Conservation (phyloP, 2,113 vertebrate genomes). For the Alethe diademata region DNA sequence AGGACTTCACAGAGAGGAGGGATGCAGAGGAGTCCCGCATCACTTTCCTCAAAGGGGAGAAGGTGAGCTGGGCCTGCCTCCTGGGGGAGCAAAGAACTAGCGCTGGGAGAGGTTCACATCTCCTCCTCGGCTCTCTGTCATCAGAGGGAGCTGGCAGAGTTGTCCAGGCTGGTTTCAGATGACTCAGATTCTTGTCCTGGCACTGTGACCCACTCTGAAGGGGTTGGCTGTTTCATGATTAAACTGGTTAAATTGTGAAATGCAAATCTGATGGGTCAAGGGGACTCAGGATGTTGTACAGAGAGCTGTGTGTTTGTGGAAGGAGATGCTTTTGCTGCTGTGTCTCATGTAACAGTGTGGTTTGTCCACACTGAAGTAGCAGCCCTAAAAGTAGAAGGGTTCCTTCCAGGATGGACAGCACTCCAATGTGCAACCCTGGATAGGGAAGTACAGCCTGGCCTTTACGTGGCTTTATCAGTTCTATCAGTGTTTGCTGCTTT, state of each 20-base stretch:
- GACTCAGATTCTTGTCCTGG: not conserved
- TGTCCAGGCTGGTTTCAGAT: not conserved
- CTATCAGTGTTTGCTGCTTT: not conserved
- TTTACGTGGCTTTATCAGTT: not conserved
- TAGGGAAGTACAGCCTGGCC: not conserved
- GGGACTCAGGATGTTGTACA: not conserved
- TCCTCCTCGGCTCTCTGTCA: not conserved
- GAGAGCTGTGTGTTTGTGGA: not conserved
- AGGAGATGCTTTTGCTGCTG: not conserved
- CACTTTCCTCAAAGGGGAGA: constrained; percentile 91
- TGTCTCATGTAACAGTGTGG: not conserved
- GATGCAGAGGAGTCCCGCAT: constrained; percentile 87
- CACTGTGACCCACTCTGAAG: rapidly evolving
- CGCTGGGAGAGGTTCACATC: not conserved
- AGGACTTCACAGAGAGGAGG: constrained; percentile 90
- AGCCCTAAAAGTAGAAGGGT: not conserved
- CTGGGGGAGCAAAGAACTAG: rapidly evolving
- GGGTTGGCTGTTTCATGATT: not conserved
- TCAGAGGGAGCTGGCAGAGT: not conserved
- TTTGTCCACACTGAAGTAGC: not conserved
- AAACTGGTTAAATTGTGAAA: not conserved
- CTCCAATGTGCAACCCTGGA: not conserved
- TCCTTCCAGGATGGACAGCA: not conserved
- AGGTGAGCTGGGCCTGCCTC: constrained; percentile 70
- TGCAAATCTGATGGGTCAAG: too few relatives aligned